These are phyloP conservation scores for Leptopilina syphax DNA, from an alignment of 2,888 invertebrate species.

Conservation along the genomic window DNA sequence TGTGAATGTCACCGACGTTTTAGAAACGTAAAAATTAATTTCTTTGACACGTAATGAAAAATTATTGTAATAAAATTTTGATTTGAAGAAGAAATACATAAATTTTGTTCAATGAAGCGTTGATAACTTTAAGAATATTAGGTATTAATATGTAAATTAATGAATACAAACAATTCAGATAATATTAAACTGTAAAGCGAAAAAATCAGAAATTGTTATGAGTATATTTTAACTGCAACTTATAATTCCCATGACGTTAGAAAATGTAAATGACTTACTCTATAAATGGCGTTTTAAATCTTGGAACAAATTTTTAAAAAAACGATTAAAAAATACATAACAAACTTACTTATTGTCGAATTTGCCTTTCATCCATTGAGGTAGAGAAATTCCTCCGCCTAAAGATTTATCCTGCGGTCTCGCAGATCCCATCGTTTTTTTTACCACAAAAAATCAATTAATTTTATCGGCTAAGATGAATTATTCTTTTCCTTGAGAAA, in stretches of 20 bases:
- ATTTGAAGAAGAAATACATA: too few relatives aligned
- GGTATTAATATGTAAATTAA: too few relatives aligned
- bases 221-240: too few relatives aligned
- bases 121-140: too few relatives aligned
- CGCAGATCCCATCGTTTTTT: slow-evolving; percentile 69
- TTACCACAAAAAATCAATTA: slow-evolving; percentile 6
- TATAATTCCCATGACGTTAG: neutral
- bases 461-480: neutral
- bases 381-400: slow-evolving; percentile 80
- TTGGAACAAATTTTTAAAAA: neutral
- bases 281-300: neutral
- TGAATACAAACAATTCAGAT: neutral
- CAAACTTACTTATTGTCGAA: slow-evolving; percentile 79
- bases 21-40: too few relatives aligned
- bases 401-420: slow-evolving; percentile 70
- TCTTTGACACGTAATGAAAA: too few relatives aligned
- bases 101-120: too few relatives aligned
- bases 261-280: neutral
- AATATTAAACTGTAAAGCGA: neutral
- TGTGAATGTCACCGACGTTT: too few relatives aligned
- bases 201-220: too few relatives aligned
- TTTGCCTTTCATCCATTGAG: slow-evolving; percentile 87
- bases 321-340: slow-evolving; percentile 6
- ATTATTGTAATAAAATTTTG: too few relatives aligned
- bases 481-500: neutral